Base-by-base conservation (phyloP, 2,113 vertebrate genomes). In the Cricetomys ansorgei region DNA sequence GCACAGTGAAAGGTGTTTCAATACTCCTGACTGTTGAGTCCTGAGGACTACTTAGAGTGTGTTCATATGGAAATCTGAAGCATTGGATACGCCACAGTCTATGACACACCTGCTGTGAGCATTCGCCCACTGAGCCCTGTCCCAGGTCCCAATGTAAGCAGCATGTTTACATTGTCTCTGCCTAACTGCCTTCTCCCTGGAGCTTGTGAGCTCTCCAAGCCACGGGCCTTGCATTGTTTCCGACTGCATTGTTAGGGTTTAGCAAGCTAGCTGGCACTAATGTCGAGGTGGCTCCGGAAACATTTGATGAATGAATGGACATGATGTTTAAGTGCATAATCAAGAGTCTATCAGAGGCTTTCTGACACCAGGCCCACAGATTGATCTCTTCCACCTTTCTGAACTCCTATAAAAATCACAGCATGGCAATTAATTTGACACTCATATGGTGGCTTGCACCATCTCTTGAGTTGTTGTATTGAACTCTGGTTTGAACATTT, bases 401-500 rank as follows among this genome's bases (percentile, higher is more conserved):
- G 85, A 92, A 88, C 76, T 80, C 80, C 88, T 81, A 86, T 91
- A 95, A 95, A 97, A 94, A 86, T 94, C 76, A 94, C 37, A 37
- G 80, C 76, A 80, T 53, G 43, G 95, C 50, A 93, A 96, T 92
- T 94, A 94, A 92, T 91, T 93, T 91, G 83, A 81, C 88, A 94
- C 48, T 88, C 90, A 9, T 72, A 64, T 34, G 45, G 53, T 48
- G 77, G 80, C 91, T 89, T 89, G 62, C 1, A 1, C 81, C 88
- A 79, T 92, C 72, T 94, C 86, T 86, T 86, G 65, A 64, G 88
- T 59, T 83, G 67, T 94, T 96, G 79, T 81, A 92, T 31, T 90
- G 88, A 95, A 83, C 65, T 94, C 87, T 92, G 92, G 91, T 94
- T 96, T 83, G 94, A 92, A 96, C 53, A 21, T 95, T 94, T 91